phyloP scores from a whole-genome alignment of 2,113 vertebrate genomes.

The Canis aureus region DNA sequence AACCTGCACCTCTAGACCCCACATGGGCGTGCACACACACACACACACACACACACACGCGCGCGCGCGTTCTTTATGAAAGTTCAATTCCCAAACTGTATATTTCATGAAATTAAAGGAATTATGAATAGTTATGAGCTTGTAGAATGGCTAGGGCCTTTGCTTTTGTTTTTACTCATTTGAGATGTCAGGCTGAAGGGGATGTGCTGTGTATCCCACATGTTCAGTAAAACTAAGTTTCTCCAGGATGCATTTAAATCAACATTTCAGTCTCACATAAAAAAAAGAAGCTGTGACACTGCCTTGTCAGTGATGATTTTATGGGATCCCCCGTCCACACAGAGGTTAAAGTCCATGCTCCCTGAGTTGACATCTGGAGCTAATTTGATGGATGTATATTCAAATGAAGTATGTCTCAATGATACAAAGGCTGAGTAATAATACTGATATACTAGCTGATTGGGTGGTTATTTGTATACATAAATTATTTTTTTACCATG shows the following conservation, averaged over 20 bases:
- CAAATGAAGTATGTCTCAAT: slow-evolving; percentile 51
- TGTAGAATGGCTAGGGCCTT: background rate
- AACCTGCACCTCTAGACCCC: background rate
- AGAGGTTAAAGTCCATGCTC: slow-evolving; percentile 52
- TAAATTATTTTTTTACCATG: slow-evolving; percentile 68
- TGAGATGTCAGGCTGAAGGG: background rate
- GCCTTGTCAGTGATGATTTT: slow-evolving; percentile 40
- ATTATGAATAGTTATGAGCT: background rate
- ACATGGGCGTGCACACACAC: rapidly evolving
- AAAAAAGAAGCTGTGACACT: slow-evolving; percentile 66
- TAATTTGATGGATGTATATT: slow-evolving; percentile 76
- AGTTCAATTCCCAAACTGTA: background rate
- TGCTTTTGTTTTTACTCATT: background rate
- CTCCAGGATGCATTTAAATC: slow-evolving; percentile 32
- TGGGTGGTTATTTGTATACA: slow-evolving; percentile 24
- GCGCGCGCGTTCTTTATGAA: background rate
- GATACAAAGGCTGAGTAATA: slow-evolving; percentile 24
- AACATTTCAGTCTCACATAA: slow-evolving; percentile 55
- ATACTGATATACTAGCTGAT: background rate
- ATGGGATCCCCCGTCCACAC: slow-evolving; percentile 16
- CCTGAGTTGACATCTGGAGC: slow-evolving; percentile 54
- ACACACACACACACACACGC: background rate
- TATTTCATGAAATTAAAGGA: background rate
- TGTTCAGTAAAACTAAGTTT: slow-evolving; percentile 5
- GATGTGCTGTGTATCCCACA: background rate